Percentiles rank a stretch among this genome's conserved stretches.
Evolutionary conservation across 2,113 vertebrate genomes (phyloP).

Genomic region (Gorsachius goisagi): DNA sequence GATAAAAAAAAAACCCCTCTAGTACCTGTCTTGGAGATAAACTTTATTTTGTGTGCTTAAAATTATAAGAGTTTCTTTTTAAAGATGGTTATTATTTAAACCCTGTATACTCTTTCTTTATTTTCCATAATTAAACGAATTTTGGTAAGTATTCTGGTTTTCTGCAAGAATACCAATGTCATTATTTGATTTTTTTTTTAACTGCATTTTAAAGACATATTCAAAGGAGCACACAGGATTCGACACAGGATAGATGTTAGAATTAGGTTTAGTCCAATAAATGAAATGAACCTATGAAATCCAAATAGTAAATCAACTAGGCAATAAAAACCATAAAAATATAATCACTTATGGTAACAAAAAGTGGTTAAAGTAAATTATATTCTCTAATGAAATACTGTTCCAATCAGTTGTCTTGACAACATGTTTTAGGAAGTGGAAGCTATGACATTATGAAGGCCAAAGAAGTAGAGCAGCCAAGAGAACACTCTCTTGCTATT

Average conservation of each 20-base stretch:
- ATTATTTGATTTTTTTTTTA: background rate
- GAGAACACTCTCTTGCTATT: background rate
- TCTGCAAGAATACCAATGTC: background rate
- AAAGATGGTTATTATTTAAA: background rate
- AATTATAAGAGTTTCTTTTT: background rate
- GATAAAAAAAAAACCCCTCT: background rate
- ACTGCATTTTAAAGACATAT: background rate
- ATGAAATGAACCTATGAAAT: background rate
- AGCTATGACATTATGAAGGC: background rate
- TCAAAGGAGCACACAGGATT: background rate
- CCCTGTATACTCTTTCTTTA: background rate
- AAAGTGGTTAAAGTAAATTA: background rate
- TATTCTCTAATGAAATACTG: background rate
- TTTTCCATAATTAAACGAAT: background rate
- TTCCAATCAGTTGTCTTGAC: background rate
- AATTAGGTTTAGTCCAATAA: background rate
- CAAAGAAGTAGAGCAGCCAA: background rate
- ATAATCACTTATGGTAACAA: background rate
- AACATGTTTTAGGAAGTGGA: background rate
- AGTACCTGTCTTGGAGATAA: background rate
- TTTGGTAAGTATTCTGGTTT: background rate
- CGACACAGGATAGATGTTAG: background rate
- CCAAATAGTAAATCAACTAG: background rate
- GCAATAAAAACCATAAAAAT: background rate
- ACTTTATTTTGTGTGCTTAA: background rate